phyloP scores from a whole-genome alignment of 2,797 vertebrate species.

The Chelon labrosus region DNA sequence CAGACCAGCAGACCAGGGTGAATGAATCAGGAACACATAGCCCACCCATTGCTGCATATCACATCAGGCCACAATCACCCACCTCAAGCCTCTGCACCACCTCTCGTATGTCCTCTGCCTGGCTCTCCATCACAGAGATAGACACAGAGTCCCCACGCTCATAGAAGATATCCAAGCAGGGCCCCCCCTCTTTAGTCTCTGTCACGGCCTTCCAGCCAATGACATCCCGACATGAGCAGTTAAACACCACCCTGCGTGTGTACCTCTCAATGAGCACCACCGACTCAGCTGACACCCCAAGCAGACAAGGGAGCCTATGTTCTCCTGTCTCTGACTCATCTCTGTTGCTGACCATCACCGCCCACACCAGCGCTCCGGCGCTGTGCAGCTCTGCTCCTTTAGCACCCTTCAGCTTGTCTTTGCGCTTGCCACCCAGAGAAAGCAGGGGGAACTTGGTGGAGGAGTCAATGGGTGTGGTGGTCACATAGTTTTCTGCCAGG shows the following conservation, averaged over 20 bases:
- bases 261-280: slow-evolving; percentile 89
- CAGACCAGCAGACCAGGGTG: not conserved
- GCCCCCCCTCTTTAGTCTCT: slow-evolving; percentile 81
- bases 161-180: slow-evolving; percentile 90
- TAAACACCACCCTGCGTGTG: slow-evolving; percentile 88
- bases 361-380: slow-evolving; percentile 89
- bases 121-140: slow-evolving; percentile 82
- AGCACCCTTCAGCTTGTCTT: slow-evolving; percentile 87
- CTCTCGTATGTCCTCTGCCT: slow-evolving; percentile 89
- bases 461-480: slow-evolving; percentile 91
- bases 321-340: slow-evolving; percentile 62
- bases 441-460: slow-evolving; percentile 91
- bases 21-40: slow-evolving; percentile 10
- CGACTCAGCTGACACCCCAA: slow-evolving; percentile 89
- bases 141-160: slow-evolving; percentile 89
- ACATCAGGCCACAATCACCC: slow-evolving; percentile 22
- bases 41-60: not conserved
- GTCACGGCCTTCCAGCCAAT: slow-evolving; percentile 91
- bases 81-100: slow-evolving; percentile 94
- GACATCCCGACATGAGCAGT: slow-evolving; percentile 92
- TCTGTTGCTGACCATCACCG: slow-evolving; percentile 75
- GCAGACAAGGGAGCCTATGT: slow-evolving; percentile 83
- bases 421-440: slow-evolving; percentile 89
- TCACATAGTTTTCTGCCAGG: slow-evolving; percentile 91
- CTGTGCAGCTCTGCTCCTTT: slow-evolving; percentile 89